Percentiles rank a stretch among this genome's conserved stretches.
Evolutionary conservation across 2,113 vertebrate genomes (phyloP).

Genomic region (Ginglymostoma cirratum): DNA sequence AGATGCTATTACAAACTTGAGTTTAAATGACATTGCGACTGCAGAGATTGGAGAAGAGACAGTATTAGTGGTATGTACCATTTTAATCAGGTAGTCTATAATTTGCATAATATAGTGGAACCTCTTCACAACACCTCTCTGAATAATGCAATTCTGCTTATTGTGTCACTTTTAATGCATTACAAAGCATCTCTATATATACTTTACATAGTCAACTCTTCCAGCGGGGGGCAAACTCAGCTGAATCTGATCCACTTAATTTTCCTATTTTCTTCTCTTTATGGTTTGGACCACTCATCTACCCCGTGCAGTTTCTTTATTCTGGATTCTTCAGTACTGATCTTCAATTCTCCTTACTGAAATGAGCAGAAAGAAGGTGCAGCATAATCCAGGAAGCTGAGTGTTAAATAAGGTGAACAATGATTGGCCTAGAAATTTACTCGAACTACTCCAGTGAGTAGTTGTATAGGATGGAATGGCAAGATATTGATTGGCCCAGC

Average conservation of each 20-base stretch:
- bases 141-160: neutral
- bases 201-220: neutral
- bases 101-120: neutral
- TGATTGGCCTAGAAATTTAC: neutral
- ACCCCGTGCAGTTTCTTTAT: neutral
- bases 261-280: neutral
- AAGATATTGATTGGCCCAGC: neutral
- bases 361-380: neutral
- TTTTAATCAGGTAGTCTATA: neutral
- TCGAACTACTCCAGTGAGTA: neutral
- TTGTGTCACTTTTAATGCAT: slow-evolving; percentile 8
- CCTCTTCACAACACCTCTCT: neutral
- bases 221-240: neutral
- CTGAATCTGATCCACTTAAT: neutral
- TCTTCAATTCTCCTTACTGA: neutral
- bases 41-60: slow-evolving; percentile 1
- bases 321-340: neutral
- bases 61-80: neutral
- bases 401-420: neutral
- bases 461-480: neutral
- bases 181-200: neutral
- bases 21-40: neutral
- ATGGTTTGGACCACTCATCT: neutral
- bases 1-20: neutral
- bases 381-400: neutral